Percentiles rank a stretch among this genome's conserved stretches.
Conservation (phyloP, 1,140 invertebrate species). For the Camponotus pennsylvanicus region DNA sequence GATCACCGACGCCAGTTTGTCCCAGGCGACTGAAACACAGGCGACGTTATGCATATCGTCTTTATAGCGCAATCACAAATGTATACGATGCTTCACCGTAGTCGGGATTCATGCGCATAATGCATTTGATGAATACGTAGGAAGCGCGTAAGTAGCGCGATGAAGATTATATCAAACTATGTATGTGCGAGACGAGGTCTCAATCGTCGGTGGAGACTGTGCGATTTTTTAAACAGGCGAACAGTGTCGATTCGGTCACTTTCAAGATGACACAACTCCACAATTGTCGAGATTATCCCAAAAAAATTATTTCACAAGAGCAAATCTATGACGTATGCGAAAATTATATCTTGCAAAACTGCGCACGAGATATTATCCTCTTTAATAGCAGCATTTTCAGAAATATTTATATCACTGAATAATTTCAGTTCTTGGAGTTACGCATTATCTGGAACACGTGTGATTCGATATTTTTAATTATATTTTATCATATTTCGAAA, state of each 20-base stretch:
- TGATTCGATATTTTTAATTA: too few species aligned
- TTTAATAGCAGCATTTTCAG: too few species aligned
- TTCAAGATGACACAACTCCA: not conserved
- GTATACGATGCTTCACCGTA: not conserved
- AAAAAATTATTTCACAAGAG: too few species aligned
- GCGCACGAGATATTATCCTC: too few species aligned
- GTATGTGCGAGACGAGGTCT: not conserved
- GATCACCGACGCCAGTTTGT: slow-evolving; percentile 29
- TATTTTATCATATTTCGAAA: too few species aligned
- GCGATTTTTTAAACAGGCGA: not conserved
- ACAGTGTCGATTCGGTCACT: not conserved
- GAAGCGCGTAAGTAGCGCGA: slow-evolving; percentile 4
- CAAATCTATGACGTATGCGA: too few species aligned
- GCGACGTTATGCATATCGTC: slow-evolving; percentile 16
- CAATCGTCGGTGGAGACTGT: not conserved
- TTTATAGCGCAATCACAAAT: slow-evolving; percentile 51
- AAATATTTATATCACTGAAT: too few species aligned
- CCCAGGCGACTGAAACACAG: slow-evolving; percentile 11
- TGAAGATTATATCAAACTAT: not conserved
- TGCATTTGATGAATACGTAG: slow-evolving; percentile 4
- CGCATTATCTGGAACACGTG: too few species aligned
- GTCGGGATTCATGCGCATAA: slow-evolving; percentile 6
- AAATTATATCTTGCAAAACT: too few species aligned
- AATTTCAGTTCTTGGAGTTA: too few species aligned
- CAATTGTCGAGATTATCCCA: not conserved